phyloP scores from a whole-genome alignment of 2,113 vertebrate genomes.

The Chrysemys picta region DNA sequence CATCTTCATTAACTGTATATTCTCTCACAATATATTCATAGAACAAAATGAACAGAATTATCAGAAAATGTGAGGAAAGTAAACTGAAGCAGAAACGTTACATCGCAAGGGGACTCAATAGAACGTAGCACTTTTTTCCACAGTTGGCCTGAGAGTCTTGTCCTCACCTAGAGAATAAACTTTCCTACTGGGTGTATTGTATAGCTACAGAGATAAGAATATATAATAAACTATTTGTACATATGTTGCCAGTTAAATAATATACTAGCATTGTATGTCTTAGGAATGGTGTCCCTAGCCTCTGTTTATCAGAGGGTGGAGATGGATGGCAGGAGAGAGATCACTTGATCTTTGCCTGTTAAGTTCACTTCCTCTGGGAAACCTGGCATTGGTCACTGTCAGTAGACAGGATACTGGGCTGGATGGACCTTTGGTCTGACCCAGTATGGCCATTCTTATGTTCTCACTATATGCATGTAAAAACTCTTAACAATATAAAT shows the following conservation, averaged over 20 bases:
- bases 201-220: not conserved
- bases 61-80: not conserved
- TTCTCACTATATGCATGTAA: not conserved
- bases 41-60: not conserved
- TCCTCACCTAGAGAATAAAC: not conserved
- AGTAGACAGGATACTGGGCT: no score
- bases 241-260: not conserved
- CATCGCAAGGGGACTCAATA: not conserved
- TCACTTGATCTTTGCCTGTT: no score
- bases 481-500: not conserved
- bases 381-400: no score
- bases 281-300: not conserved
- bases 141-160: not conserved
- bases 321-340: no score
- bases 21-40: not conserved
- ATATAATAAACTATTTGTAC: not conserved
- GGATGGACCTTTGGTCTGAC: no score
- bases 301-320: no score
- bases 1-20: not conserved
- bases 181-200: not conserved
- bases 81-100: not conserved
- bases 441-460: no score
- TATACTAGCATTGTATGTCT: not conserved
- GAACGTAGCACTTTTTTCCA: not conserved
- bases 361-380: no score